Evolutionary conservation across 2,113 vertebrate species (phyloP).

Genomic region (Microtus ochrogaster): DNA sequence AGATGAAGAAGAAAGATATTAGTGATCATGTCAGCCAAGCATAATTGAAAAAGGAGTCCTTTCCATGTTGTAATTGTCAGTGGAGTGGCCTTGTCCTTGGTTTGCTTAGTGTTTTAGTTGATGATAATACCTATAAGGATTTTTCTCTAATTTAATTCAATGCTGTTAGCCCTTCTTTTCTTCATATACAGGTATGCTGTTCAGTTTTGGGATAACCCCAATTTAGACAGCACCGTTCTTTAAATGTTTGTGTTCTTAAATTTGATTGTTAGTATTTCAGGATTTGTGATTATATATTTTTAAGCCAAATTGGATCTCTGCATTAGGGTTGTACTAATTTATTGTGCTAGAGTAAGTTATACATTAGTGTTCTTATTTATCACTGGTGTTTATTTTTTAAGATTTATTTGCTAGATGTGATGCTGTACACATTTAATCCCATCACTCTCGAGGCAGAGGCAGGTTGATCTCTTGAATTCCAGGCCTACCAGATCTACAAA

Average conservation of each 20-base stretch:
- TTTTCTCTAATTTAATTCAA: conserved; percentile 22
- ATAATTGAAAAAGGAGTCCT: not conserved
- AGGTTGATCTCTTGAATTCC: not conserved
- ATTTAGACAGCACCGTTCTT: conserved; percentile 20
- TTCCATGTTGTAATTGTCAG: not conserved
- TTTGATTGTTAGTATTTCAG: conserved; percentile 36
- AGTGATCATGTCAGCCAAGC: not conserved
- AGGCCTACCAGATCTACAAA: not conserved
- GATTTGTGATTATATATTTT: conserved; percentile 31
- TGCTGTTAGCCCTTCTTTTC: not conserved
- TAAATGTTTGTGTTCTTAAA: not conserved
- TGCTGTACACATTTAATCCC: not conserved
- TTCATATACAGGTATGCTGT: not conserved
- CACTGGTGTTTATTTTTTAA: not conserved
- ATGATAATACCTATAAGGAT: not conserved
- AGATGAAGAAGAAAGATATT: conserved; percentile 33
- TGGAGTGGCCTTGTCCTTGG: no score
- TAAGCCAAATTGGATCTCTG: conserved; percentile 22
- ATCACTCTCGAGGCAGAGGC: not conserved
- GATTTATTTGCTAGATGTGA: not conserved
- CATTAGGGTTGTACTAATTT: not conserved
- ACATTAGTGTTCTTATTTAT: not conserved
- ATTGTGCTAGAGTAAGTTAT: not conserved
- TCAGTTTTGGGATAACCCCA: not conserved
- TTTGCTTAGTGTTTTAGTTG: conserved; percentile 21